Evolutionary conservation across 2,113 vertebrate genomes (phyloP).

Genomic region (Indicator maculatus): DNA sequence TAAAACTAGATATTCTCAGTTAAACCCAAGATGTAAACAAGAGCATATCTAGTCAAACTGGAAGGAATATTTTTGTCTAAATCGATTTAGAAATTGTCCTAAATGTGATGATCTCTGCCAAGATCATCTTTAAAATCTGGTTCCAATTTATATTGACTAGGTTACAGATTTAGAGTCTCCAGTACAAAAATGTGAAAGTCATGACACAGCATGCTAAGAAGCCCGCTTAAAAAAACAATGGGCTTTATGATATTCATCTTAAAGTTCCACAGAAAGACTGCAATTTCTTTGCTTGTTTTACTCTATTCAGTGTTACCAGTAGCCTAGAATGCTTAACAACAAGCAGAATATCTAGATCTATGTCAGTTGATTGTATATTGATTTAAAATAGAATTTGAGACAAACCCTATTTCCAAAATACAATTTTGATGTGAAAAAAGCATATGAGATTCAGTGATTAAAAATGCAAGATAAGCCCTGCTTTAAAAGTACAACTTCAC

Average conservation of each 20-base stretch:
- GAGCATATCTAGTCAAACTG: background rate
- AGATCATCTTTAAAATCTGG: background rate
- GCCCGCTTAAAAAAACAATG: fast-evolving
- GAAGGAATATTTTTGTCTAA: background rate
- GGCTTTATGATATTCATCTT: background rate
- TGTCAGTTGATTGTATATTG: background rate
- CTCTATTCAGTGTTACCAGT: background rate
- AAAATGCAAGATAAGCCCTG: background rate
- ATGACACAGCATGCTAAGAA: background rate
- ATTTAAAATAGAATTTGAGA: background rate
- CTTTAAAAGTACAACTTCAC: background rate
- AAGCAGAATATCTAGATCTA: background rate
- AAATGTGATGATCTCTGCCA: background rate
- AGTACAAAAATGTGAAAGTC: background rate
- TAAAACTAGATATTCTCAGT: background rate
- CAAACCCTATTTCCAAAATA: background rate
- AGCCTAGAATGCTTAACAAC: background rate
- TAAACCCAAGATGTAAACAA: background rate
- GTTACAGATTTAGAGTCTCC: background rate
- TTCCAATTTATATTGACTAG: background rate
- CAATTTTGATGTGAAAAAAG: background rate
- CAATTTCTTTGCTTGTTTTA: background rate
- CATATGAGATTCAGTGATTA: background rate
- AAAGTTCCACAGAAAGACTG: background rate
- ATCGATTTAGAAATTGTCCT: background rate